These are phyloP conservation scores for Marronus borbonicus DNA, from an alignment of 2,888 invertebrate genomes.

Conservation along the genomic window DNA sequence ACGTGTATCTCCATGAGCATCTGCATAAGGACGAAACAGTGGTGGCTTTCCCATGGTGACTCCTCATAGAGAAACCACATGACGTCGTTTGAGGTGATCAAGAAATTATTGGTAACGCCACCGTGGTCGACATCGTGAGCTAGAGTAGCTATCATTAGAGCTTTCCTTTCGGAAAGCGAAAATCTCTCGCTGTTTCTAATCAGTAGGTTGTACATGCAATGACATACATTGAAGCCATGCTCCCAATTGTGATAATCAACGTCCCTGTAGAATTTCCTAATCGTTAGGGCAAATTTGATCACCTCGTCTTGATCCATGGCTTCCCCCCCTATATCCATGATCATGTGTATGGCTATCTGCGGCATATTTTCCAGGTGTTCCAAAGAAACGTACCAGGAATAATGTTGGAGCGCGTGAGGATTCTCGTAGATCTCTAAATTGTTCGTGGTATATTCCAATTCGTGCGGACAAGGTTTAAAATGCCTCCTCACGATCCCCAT, in stretches of 20 bases:
- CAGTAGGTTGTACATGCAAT: conserved; percentile 75
- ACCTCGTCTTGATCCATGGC: conserved; percentile 68
- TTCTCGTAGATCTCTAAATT: conserved; percentile 68
- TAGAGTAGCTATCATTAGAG: conserved; percentile 74
- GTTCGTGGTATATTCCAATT: conserved; percentile 70
- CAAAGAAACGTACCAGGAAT: conserved; percentile 74
- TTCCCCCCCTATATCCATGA: conserved; percentile 70
- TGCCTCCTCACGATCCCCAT: conserved; percentile 70
- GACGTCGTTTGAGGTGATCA: conserved; percentile 73
- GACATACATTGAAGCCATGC: conserved; percentile 77
- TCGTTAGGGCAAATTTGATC: conserved; percentile 72
- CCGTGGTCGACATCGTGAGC: conserved; percentile 79
- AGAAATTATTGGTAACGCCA: conserved; percentile 77
- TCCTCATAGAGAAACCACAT: conserved; percentile 73
- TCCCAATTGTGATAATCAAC: conserved; percentile 78
- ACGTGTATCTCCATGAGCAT: conserved; percentile 68
- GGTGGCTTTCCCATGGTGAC: conserved; percentile 76
- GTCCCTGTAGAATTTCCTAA: conserved; percentile 72
- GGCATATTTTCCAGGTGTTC: conserved; percentile 72
- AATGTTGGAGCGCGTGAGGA: conserved; percentile 70
- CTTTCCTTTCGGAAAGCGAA: conserved; percentile 71
- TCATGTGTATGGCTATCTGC: conserved; percentile 73
- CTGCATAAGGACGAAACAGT: conserved; percentile 74
- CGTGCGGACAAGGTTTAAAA: conserved; percentile 73
- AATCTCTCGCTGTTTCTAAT: conserved; percentile 71